A percentile compares a stretch with the other conserved stretches of the same genome.
Conservation (phyloP, 2,888 invertebrate genomes). For the Sabatieria punctata region DNA sequence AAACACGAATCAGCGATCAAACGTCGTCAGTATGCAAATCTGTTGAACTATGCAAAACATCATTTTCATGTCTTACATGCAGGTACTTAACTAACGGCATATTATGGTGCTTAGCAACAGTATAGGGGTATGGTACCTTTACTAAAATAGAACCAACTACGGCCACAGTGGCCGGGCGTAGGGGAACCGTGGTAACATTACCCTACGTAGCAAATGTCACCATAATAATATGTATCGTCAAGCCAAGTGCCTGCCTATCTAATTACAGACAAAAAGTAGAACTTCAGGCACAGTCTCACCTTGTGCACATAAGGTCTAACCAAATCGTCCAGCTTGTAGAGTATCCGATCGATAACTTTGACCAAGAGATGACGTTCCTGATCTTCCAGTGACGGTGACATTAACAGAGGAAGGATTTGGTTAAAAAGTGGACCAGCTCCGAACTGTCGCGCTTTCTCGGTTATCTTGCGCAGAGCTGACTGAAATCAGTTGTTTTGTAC, state of each 20-base stretch:
- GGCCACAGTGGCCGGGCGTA: too few relatives aligned
- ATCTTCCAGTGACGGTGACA: slow-evolving; percentile 98
- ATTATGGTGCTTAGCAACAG: too few relatives aligned
- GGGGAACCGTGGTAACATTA: too few relatives aligned
- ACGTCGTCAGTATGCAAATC: too few relatives aligned
- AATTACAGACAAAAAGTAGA: too few relatives aligned
- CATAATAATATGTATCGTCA: not conserved
- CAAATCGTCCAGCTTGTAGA: slow-evolving; percentile 93
- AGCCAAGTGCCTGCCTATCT: not conserved
- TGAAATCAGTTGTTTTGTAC: slow-evolving; percentile 12
- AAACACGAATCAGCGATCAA: too few relatives aligned
- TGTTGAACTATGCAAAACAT: too few relatives aligned
- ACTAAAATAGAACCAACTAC: too few relatives aligned
- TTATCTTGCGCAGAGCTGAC: slow-evolving; percentile 81
- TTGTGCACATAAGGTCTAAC: slow-evolving; percentile 98
- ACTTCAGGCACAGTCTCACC: slow-evolving; percentile 32
- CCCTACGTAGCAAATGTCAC: too few relatives aligned
- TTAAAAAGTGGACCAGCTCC: slow-evolving; percentile 97
- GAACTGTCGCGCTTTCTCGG: slow-evolving; percentile 93
- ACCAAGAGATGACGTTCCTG: slow-evolving; percentile 96
- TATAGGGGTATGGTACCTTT: too few relatives aligned
- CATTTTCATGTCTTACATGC: too few relatives aligned
- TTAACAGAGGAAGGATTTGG: slow-evolving; percentile 93
- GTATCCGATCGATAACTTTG: slow-evolving; percentile 87
- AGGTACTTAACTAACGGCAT: too few relatives aligned